Percentiles rank a stretch among this genome's conserved stretches.
These are phyloP conservation scores for Hirundichthys speculiger DNA, from an alignment of 2,113 vertebrate species.

Conservation along the genomic window DNA sequence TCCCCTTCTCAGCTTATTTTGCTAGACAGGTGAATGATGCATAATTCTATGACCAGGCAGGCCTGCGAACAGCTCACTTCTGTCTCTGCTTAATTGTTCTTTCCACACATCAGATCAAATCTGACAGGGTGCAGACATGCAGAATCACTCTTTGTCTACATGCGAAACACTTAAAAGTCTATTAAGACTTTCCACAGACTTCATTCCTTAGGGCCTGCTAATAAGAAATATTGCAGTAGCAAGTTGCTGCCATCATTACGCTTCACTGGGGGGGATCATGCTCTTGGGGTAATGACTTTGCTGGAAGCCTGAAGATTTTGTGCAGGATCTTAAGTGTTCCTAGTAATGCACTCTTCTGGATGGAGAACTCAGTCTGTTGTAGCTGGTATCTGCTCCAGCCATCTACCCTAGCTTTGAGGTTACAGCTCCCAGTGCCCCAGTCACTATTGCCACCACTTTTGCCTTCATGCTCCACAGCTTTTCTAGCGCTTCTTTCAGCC, in stretches of 20 bases:
- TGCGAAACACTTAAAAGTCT: constrained; percentile 52
- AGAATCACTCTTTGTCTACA: constrained; percentile 31
- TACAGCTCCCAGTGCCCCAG: too few species aligned
- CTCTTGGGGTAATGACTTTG: not conserved
- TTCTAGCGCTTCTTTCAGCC: too few species aligned
- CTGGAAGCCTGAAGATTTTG: too few species aligned
- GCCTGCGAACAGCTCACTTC: constrained; percentile 81
- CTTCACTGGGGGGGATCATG: not conserved
- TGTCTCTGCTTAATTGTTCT: constrained; percentile 87
- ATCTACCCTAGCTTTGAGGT: too few species aligned
- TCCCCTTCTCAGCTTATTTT: constrained; percentile 85
- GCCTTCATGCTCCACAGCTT: too few species aligned
- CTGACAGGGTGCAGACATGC: constrained; percentile 77
- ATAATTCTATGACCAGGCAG: constrained; percentile 84
- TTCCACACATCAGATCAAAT: constrained; percentile 87
- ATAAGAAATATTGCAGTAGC: not conserved
- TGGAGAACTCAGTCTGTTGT: too few species aligned
- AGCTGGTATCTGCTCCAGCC: too few species aligned
- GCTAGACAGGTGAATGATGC: constrained; percentile 88
- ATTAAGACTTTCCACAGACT: constrained; percentile 61
- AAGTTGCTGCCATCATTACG: not conserved
- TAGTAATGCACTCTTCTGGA: too few species aligned
- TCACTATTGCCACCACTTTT: too few species aligned
- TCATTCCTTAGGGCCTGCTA: constrained; percentile 3
- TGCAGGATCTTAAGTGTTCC: too few species aligned